Evolutionary conservation across 2,888 invertebrate species (phyloP), one percentile per base, ranked within the genome.

Genomic region (Drosophila subquinaria): DNA sequence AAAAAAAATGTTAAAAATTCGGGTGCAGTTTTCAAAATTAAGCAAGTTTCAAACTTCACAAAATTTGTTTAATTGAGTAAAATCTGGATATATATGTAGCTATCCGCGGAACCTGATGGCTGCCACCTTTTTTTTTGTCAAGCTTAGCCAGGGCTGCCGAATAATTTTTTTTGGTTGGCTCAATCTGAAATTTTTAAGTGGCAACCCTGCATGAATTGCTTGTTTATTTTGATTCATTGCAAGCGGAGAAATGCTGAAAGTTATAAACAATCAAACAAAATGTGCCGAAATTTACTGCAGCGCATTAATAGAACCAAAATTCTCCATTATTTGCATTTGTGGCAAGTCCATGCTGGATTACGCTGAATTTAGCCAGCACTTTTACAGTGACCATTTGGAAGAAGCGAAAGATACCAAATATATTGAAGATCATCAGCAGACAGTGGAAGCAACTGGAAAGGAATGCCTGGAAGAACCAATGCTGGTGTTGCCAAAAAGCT

Each of bases 201-300:
- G 9, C 11, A 42, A 42, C 8, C 17, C 17, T 55, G 17, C n/a
- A n/a, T n/a, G n/a, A n/a, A 23, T 23, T 23, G 23, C 17, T 43
- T 43, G 27, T 43, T 70, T 53, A 43, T 59, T 72, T 56, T 59
- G 30, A 15, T 68, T 35, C 11, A 27, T 3, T 11, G 13, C 9
- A 50, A 42, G 15, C 38, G 1, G 10, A 11, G 20, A 52, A 56
- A 75, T 72, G 67, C 38, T 77, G 2, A 56, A 72, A 52, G 42
- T 27, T 47, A 5, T 47, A 33, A 62, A 55, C 27, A 65, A 67
- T 5, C 68, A 63, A n/a, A 69, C 69, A 8, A 87, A 83, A 76
- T 85, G 88, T 65, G 88, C 79, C 9, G 88, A 88, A 77, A 88
- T 88, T 42, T 70, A 73, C 42, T 88, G 75, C 57, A 61, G 71